Conservation (phyloP, 2,113 vertebrate species). For the Sturnus vulgaris region DNA sequence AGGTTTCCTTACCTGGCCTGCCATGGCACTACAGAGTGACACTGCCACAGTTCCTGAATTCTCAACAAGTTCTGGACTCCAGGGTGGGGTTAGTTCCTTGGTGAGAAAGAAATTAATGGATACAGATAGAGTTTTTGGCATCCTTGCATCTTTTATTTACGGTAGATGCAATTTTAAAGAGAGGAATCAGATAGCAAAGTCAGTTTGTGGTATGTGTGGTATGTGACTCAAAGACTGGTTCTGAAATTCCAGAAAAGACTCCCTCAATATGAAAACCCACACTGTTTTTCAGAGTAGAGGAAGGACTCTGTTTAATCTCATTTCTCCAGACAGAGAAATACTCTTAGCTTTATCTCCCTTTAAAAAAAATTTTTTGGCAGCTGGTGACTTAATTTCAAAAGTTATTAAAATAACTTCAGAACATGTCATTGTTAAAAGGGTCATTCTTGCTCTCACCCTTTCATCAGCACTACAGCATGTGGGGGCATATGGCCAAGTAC, state of each 20-base stretch:
- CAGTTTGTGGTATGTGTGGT: not conserved
- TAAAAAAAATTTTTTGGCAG: not conserved
- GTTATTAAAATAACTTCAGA: not conserved
- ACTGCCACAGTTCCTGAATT: conserved; percentile 40
- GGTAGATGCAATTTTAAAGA: not conserved
- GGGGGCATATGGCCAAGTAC: not conserved
- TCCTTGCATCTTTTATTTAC: not conserved
- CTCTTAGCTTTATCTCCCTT: not conserved
- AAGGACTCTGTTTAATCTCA: not conserved
- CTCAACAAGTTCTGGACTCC: conserved; percentile 17
- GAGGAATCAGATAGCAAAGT: not conserved
- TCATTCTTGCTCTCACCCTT: not conserved
- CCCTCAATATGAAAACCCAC: not conserved
- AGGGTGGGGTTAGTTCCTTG: conserved; percentile 2
- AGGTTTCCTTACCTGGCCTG: conserved; percentile 39
- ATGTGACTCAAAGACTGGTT: not conserved
- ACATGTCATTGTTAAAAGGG: not conserved
- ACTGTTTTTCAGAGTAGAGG: not conserved
- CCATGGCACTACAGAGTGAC: conserved; percentile 7
- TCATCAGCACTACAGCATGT: not conserved
- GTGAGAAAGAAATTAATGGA: conserved; percentile 18
- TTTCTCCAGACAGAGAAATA: not conserved
- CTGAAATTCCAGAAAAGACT: not conserved
- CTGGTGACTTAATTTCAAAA: not conserved
- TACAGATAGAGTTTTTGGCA: not conserved